These are phyloP conservation scores for Zaprionus lineosus DNA, from an alignment of 2,888 invertebrate species.

Conservation along the genomic window DNA sequence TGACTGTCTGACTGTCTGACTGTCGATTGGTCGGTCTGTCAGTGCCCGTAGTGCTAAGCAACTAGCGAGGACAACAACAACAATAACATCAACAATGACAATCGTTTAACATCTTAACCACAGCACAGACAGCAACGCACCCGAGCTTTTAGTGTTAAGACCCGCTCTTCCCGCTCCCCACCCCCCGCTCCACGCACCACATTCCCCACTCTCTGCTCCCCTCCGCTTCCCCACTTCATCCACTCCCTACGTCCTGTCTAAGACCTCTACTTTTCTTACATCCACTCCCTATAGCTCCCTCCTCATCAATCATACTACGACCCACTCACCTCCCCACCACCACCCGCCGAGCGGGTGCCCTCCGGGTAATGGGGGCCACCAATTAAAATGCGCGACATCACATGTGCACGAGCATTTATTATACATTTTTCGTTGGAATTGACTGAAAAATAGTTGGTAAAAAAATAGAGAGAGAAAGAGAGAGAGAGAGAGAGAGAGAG, in stretches of 20 bases:
- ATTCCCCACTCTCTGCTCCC: neutral
- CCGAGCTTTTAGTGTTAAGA: slow-evolving; percentile 15
- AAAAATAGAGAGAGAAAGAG: slow-evolving; percentile 20
- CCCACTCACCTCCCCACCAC: neutral
- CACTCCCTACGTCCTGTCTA: neutral
- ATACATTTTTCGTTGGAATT: slow-evolving; percentile 73
- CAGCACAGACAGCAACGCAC: slow-evolving; percentile 36
- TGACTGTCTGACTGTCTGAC: too few relatives aligned
- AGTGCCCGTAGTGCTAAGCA: slow-evolving; percentile 53
- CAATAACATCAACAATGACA: slow-evolving; percentile 42
- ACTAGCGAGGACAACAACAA: slow-evolving; percentile 35
- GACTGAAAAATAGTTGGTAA: slow-evolving; percentile 72
- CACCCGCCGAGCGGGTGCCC: neutral
- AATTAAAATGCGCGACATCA: slow-evolving; percentile 77
- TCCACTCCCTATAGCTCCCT: too few relatives aligned
- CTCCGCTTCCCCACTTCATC: neutral
- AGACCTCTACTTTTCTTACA: neutral
- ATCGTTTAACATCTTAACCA: slow-evolving; percentile 63
- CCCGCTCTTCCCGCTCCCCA: neutral
- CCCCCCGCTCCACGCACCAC: neutral
- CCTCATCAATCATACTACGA: neutral
- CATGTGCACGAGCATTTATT: slow-evolving; percentile 75
- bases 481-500: neutral
- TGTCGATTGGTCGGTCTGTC: too few relatives aligned
- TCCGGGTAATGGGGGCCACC: slow-evolving; percentile 28